Evolutionary conservation across 2,888 invertebrate species (phyloP).

Genomic region (Tryphoninae sp.): DNA sequence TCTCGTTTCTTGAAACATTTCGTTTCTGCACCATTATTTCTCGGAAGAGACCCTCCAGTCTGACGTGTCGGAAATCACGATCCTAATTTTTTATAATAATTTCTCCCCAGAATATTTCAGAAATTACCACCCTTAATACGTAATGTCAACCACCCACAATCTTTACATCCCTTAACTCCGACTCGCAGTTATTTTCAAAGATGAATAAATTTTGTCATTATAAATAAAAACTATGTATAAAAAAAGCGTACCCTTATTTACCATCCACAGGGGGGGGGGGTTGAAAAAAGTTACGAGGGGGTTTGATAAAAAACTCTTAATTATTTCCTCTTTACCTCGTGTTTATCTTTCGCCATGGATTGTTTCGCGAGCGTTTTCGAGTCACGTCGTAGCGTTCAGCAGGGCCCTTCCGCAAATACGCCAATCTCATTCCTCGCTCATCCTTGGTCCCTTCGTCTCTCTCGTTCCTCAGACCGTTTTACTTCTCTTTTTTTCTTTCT

Average conservation of each 20-base stretch:
- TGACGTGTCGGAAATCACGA: too few relatives aligned
- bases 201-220: too few relatives aligned
- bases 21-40: conserved; percentile 41
- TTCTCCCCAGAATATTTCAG: too few relatives aligned
- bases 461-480: conserved; percentile 29
- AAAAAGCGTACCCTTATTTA: background rate
- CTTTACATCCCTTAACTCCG: too few relatives aligned
- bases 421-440: conserved; percentile 44
- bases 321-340: conserved; percentile 62
- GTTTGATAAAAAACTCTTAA: conserved; percentile 57
- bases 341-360: conserved; percentile 57
- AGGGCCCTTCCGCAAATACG: conserved; percentile 58
- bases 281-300: background rate
- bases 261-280: background rate
- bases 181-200: too few relatives aligned
- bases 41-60: background rate
- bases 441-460: conserved; percentile 25
- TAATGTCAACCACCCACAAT: too few relatives aligned
- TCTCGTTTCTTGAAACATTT: conserved; percentile 64
- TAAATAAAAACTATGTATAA: background rate
- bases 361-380: conserved; percentile 55
- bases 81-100: too few relatives aligned
- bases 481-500: conserved; percentile 1
- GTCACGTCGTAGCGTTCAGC: conserved; percentile 60
- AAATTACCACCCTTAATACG: too few relatives aligned